Evolutionary conservation across 2,888 invertebrate species (phyloP).

Genomic region (Seira musarum): DNA sequence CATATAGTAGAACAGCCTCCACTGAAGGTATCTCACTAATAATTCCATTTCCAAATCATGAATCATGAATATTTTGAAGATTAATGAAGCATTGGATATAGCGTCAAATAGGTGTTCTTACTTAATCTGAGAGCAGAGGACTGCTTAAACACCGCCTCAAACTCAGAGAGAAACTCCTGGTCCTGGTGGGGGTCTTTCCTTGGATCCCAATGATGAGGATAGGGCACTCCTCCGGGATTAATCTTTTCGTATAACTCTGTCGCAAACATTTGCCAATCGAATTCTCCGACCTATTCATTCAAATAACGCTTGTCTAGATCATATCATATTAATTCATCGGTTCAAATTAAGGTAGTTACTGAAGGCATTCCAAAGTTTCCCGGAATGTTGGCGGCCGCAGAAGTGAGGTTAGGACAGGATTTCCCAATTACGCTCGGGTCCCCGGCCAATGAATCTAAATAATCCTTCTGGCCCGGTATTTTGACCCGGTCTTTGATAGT

Average conservation of each 20-base stretch:
- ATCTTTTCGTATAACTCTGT: constrained; percentile 5
- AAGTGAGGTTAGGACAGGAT: no score
- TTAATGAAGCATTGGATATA: no score
- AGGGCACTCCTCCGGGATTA: constrained; percentile 16
- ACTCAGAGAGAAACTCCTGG: not conserved
- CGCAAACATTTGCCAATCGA: not conserved
- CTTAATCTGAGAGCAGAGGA: constrained; percentile 29
- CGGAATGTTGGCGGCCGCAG: no score
- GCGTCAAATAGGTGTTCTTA: not conserved
- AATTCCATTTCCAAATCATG: not conserved
- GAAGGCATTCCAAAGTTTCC: no score
- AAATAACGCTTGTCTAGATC: no score
- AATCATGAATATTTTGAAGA: no score
- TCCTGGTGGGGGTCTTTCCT: not conserved
- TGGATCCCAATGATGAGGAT: not conserved
- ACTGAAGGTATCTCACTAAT: constrained; percentile 34
- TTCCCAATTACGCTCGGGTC: no score
- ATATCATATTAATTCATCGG: no score
- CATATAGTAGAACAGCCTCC: no score
- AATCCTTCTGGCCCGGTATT: no score
- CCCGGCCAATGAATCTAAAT: no score
- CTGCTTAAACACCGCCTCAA: not conserved
- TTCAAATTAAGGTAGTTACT: no score
- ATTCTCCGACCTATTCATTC: not conserved
- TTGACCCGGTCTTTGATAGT: constrained; percentile 8